These are phyloP conservation scores for Ia io DNA, from an alignment of 2,113 vertebrate genomes.

Conservation along the genomic window DNA sequence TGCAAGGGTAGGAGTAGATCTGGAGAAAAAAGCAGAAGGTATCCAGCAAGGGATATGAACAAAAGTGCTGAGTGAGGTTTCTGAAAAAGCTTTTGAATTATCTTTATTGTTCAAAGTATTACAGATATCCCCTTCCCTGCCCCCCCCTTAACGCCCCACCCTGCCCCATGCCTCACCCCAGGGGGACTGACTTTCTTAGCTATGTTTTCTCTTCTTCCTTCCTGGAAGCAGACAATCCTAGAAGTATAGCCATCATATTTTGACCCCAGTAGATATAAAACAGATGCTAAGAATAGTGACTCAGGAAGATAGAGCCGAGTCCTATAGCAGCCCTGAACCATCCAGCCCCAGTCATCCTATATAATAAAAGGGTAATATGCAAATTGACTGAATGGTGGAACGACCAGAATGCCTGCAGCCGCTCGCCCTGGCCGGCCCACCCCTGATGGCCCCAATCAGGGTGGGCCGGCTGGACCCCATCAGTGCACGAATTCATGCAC, in stretches of 20 bases:
- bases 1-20: not conserved
- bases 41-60: not conserved
- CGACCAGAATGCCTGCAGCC: too few relatives aligned
- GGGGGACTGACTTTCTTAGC: not conserved
- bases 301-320: not conserved
- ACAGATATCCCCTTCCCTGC: too few relatives aligned
- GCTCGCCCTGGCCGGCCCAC: too few relatives aligned
- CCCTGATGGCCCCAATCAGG: too few relatives aligned
- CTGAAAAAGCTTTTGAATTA: not conserved
- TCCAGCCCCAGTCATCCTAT: not conserved
- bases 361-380: too few relatives aligned
- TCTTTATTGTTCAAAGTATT: too few relatives aligned
- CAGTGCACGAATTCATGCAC: too few relatives aligned
- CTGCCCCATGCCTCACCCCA: not conserved
- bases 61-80: not conserved
- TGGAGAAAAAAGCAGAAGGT: not conserved
- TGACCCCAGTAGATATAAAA: not conserved
- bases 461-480: too few relatives aligned
- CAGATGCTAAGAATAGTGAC: not conserved
- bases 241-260: not conserved
- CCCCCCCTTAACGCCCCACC: too few relatives aligned
- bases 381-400: too few relatives aligned
- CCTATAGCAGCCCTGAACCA: not conserved
- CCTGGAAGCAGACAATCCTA: not conserved
- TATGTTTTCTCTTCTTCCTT: not conserved